These are phyloP conservation scores for Neuroscelio doddi DNA, from an alignment of 2,888 invertebrate species.

Conservation along the genomic window DNA sequence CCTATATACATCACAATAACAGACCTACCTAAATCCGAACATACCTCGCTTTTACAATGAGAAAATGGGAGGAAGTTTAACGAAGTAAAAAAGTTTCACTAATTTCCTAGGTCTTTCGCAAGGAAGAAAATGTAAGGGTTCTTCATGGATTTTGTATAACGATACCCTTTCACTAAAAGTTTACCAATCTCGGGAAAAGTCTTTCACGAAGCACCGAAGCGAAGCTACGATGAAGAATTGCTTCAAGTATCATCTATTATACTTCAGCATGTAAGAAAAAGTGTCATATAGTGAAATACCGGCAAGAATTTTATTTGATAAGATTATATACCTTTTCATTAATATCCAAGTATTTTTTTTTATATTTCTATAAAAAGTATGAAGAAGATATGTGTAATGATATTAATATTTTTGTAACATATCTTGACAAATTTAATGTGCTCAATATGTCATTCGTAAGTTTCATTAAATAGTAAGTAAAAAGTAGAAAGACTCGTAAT, in stretches of 20 bases:
- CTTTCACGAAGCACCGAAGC: not conserved
- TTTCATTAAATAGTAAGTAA: too few species aligned
- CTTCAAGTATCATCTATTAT: not conserved
- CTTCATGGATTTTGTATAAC: conserved; percentile 1
- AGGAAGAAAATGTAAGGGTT: conserved; percentile 5
- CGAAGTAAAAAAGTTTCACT: conserved; percentile 3
- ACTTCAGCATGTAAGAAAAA: not conserved
- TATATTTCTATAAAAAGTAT: not conserved
- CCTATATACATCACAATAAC: too few species aligned
- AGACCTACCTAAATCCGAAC: too few species aligned
- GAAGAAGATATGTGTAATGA: too few species aligned
- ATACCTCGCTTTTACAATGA: too few species aligned
- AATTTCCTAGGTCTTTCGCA: conserved; percentile 5
- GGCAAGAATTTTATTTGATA: too few species aligned
- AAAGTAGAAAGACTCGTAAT: too few species aligned
- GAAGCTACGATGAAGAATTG: not conserved
- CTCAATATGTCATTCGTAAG: too few species aligned
- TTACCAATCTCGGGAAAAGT: conserved; percentile 2
- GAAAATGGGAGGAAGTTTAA: conserved; percentile 5
- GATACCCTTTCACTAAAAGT: conserved; percentile 6
- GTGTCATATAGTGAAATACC: not conserved
- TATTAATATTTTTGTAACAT: too few species aligned
- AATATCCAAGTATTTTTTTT: not conserved
- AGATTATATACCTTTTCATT: too few species aligned
- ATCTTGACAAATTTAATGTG: too few species aligned